Percentiles rank a stretch among this genome's conserved stretches.
Evolutionary conservation across 2,113 vertebrate species (phyloP).

Genomic region (Sula dactylatra): DNA sequence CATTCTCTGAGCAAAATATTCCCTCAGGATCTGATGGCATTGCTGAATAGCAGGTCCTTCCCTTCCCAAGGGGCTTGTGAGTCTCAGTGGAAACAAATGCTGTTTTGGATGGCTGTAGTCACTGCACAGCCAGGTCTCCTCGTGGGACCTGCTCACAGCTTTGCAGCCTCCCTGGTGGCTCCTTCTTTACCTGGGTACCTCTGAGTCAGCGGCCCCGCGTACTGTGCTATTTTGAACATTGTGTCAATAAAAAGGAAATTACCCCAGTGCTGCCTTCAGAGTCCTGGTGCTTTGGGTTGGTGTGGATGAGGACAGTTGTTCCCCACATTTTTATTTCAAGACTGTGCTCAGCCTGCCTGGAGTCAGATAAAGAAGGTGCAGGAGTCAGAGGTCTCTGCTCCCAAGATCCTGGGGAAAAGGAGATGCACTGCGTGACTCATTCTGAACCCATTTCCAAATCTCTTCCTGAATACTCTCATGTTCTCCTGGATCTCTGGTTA

Average conservation of each 20-base stretch:
- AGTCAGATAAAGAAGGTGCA: neutral
- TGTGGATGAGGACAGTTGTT: neutral
- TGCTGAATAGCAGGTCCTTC: neutral
- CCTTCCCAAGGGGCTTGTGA: neutral
- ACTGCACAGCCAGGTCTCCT: fast-evolving
- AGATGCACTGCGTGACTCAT: neutral
- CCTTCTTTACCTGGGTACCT: neutral
- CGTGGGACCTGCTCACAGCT: neutral
- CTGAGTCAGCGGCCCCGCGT: neutral
- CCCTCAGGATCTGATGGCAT: neutral
- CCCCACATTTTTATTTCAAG: neutral
- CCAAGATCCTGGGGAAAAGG: neutral
- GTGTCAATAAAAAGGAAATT: neutral
- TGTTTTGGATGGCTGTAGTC: neutral
- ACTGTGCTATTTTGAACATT: neutral
- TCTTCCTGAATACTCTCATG: fast-evolving
- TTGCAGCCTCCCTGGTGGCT: neutral
- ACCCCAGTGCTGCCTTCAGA: fast-evolving
- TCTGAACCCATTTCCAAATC: neutral
- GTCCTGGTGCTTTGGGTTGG: neutral
- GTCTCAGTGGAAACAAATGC: neutral
- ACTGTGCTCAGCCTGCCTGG: neutral
- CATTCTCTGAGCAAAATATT: neutral
- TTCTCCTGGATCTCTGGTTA: neutral
- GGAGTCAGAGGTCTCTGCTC: neutral